Base-by-base conservation (phyloP, 2,888 invertebrate species). In the Hydroisotoma schaefferi region DNA sequence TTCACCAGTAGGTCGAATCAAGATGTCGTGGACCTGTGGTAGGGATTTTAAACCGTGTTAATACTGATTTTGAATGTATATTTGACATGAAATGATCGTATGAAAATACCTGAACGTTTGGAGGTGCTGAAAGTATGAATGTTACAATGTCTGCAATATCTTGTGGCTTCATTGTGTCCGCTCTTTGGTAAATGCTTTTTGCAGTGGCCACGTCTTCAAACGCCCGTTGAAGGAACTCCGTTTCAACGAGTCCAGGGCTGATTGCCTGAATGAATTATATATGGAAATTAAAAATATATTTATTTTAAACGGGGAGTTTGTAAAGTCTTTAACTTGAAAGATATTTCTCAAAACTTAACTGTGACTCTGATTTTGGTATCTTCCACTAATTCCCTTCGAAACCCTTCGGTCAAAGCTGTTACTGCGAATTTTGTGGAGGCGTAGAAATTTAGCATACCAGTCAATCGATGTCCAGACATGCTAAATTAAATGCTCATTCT, bases 141-240 rank as follows among this genome's bases (percentile, higher is more conserved):
- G 82, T 60, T 1, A 85, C 81, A 1, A 84, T 82, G 63, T 83
- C 80, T 0, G 85, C 83, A 5, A 87, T 78, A 74, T 87, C 86
- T 48, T 78, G 75, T 0, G 85, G 74, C 51, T 80, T 76, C 5
- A 85, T 78, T 27, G 76, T 74, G 40, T 81, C 79, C 65, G 78
- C 73, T 26, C 54, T 58, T 5, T 75, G 74, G 49, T 78, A 76
- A 28, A 76, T 72, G 37, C 73, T 74, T 12, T 67, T 3, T 68
- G 69, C 74, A 73, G 61, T 73, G 73, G 67, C 77, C 29, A 58
- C 26, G 37, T 53, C 64, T 4, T 62, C 63, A 37, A 64, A 65
- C 4, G 67, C 47, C 15, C 63, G 40, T 8, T 8, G 6, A 2
- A 65, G 52, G 59, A 73, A 73, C 53, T 66, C 68, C 5, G 71